Conservation (phyloP, 2,113 vertebrate species). For the Aegypius monachus region DNA sequence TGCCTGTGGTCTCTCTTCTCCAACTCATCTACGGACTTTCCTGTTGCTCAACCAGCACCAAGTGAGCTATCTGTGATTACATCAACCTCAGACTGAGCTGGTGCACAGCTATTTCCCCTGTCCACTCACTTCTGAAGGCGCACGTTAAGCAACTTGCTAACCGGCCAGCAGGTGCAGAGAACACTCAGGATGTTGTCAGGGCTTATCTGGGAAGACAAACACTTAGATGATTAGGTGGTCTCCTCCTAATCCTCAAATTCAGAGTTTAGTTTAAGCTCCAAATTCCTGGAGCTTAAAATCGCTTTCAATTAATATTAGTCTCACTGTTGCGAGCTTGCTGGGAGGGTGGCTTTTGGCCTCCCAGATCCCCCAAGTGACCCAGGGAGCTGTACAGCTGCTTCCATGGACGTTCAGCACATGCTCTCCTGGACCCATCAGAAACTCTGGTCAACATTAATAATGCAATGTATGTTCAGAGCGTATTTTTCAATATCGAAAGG, state of each 20-base stretch:
- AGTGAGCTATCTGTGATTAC: not conserved
- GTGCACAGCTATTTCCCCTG: not conserved
- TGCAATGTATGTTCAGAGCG: fast-evolving
- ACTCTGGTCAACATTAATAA: not conserved
- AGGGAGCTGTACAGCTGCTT: not conserved
- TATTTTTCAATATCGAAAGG: not conserved
- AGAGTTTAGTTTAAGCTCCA: not conserved
- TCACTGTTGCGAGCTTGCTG: not conserved
- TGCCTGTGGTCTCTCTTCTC: not conserved
- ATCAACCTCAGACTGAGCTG: not conserved
- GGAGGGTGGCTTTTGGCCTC: not conserved
- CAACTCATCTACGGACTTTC: not conserved
- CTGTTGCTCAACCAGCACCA: not conserved
- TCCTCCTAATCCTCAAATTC: not conserved
- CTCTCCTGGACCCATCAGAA: not conserved
- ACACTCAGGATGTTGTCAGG: not conserved
- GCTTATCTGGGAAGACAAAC: not conserved
- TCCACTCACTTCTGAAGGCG: not conserved
- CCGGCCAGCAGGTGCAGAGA: not conserved
- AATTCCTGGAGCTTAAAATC: slow-evolving; percentile 7
- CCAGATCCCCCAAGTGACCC: not conserved
- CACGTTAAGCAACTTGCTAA: not conserved
- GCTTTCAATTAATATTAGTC: not conserved
- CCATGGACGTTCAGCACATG: not conserved
- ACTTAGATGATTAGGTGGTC: not conserved